Conservation (phyloP, 2,888 invertebrate genomes). For the Ectropis crepuscularia region DNA sequence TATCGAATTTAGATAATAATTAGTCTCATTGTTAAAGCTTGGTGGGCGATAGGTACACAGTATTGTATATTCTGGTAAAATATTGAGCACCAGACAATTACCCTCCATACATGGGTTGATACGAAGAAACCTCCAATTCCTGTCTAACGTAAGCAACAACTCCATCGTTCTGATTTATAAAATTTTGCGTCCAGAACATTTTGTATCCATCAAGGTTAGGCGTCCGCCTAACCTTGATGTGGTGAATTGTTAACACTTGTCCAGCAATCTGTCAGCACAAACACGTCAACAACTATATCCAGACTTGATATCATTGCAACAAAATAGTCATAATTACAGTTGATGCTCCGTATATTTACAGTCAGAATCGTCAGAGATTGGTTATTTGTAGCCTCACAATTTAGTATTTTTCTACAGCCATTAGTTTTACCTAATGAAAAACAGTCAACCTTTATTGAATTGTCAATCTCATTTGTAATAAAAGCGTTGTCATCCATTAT, state of each 20-base stretch:
- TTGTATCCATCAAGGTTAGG: conserved; percentile 1
- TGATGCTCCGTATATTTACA: conserved; percentile 5
- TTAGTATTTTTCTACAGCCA: neutral
- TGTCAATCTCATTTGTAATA: neutral
- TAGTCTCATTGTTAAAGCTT: neutral
- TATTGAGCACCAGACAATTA: neutral
- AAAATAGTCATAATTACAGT: conserved; percentile 10
- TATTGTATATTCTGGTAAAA: conserved; percentile 1
- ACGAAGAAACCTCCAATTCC: neutral
- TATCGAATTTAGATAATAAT: neutral
- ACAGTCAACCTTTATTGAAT: neutral
- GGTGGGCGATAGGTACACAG: conserved; percentile 2
- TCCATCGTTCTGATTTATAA: conserved; percentile 6
- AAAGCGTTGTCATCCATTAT: conserved; percentile 5
- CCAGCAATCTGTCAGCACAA: conserved; percentile 2
- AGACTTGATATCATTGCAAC: neutral
- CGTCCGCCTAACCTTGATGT: no score
- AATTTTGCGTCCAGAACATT: conserved; percentile 1
- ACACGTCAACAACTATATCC: neutral
- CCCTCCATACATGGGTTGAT: neutral
- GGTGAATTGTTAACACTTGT: neutral
- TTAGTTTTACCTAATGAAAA: neutral
- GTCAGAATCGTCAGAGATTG: neutral
- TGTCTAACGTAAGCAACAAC: neutral
- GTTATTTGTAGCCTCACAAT: neutral